phyloP scores from a whole-genome alignment of 2,888 invertebrate genomes.

The Steromphala cineraria region DNA sequence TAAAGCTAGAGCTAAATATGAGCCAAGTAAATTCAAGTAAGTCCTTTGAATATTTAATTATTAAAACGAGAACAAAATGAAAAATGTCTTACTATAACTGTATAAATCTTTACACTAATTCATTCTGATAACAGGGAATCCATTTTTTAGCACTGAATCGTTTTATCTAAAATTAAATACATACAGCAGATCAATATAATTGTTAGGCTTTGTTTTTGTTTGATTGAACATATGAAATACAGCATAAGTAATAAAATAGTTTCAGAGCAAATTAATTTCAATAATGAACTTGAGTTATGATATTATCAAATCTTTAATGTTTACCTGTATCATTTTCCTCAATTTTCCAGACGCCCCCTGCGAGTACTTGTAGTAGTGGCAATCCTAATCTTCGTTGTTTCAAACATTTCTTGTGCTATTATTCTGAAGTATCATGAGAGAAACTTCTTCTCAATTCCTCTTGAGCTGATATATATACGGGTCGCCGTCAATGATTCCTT shows the following conservation, averaged over 20 bases:
- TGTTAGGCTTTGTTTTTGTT: not conserved
- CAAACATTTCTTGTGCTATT: slow-evolving; percentile 68
- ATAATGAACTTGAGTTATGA: too few species aligned
- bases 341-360: slow-evolving; percentile 53
- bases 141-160: not conserved
- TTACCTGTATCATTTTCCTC: too few species aligned
- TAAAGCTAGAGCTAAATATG: slow-evolving; percentile 69
- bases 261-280: too few species aligned
- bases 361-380: slow-evolving; percentile 57
- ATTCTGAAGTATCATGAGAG: slow-evolving; percentile 52
- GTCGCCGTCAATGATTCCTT: slow-evolving; percentile 71
- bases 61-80: too few species aligned
- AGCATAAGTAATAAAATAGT: too few species aligned
- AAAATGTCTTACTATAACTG: too few species aligned
- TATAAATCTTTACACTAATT: not conserved
- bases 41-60: slow-evolving; percentile 30
- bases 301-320: too few species aligned
- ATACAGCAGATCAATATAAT: too few species aligned
- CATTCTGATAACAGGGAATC: not conserved
- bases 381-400: slow-evolving; percentile 63
- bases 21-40: slow-evolving; percentile 70
- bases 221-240: not conserved
- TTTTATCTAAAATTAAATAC: not conserved
- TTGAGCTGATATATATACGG: slow-evolving; percentile 62
- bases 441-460: slow-evolving; percentile 47